Evolutionary conservation across 2,797 vertebrate genomes (phyloP).

Genomic region (Clarias pachynema): DNA sequence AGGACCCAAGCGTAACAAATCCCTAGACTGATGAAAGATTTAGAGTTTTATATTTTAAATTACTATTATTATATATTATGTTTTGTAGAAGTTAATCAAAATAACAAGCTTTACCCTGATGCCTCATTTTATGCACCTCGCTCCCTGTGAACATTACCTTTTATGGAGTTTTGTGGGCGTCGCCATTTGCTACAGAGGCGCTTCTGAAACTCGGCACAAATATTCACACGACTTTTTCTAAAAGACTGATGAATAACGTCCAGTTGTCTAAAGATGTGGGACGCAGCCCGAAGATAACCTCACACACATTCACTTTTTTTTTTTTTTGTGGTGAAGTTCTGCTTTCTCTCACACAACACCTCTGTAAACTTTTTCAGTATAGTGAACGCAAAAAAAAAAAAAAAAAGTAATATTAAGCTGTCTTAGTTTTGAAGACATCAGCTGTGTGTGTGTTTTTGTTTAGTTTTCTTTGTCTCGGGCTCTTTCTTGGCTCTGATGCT

Average conservation of each 20-base stretch:
- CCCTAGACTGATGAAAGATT: neutral
- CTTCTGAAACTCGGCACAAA: neutral
- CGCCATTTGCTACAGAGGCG: neutral
- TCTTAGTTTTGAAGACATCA: neutral
- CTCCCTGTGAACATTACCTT: neutral
- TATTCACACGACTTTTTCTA: neutral
- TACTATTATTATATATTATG: neutral
- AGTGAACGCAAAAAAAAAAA: neutral
- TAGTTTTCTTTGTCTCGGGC: neutral
- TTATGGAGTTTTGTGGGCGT: neutral
- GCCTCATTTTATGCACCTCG: neutral
- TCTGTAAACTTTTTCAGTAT: neutral
- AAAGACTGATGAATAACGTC: neutral
- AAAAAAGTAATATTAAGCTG: neutral
- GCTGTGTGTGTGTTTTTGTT: neutral
- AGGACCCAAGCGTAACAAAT: too few species aligned
- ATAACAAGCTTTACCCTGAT: neutral
- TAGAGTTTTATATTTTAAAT: neutral
- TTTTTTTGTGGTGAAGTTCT: neutral
- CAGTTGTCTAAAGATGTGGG: too few species aligned
- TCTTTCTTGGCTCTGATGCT: conserved; percentile 39
- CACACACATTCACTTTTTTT: neutral
- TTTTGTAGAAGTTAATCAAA: neutral
- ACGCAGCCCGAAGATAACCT: too few species aligned
- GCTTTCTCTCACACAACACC: neutral